phyloP scores from a whole-genome alignment of 2,113 vertebrate genomes.

The Gymnocephalus cernua region DNA sequence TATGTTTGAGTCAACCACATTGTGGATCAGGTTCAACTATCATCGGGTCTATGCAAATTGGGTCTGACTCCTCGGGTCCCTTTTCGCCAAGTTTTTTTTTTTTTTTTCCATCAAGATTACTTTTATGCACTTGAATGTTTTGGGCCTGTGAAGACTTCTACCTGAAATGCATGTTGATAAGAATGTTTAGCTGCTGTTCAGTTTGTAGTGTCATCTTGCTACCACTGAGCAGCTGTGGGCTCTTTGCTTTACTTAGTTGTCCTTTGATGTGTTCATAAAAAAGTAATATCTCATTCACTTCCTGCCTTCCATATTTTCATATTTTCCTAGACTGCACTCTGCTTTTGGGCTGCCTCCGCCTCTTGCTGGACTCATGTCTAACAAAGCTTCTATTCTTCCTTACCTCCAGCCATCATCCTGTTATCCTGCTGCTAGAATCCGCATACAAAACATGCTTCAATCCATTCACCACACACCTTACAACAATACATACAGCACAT shows the following conservation, averaged over 20 bases:
- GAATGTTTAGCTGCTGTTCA: neutral
- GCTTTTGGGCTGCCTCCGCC: neutral
- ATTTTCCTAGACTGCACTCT: slow-evolving; percentile 24
- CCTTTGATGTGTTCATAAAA: slow-evolving; percentile 36
- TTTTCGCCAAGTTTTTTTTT: neutral
- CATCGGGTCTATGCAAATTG: neutral
- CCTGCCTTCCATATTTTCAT: slow-evolving; percentile 40
- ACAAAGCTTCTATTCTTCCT: slow-evolving; percentile 44
- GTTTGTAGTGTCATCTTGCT: neutral
- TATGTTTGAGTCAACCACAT: neutral
- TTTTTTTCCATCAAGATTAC: neutral
- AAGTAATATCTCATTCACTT: slow-evolving; percentile 42
- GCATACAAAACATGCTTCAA: slow-evolving; percentile 40
- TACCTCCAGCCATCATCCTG: slow-evolving; percentile 24
- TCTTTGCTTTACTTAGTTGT: slow-evolving; percentile 5
- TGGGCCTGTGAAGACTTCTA: neutral
- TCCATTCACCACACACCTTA: slow-evolving; percentile 45
- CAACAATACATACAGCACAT: slow-evolving; percentile 1
- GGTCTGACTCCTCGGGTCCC: neutral
- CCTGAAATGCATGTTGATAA: neutral
- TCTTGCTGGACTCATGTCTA: neutral
- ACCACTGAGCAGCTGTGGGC: neutral
- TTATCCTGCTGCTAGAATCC: slow-evolving; percentile 39
- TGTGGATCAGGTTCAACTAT: neutral
- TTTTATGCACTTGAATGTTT: neutral